Evolutionary conservation across 2,113 vertebrate genomes (phyloP).

Genomic region (Dasypus novemcinctus): DNA sequence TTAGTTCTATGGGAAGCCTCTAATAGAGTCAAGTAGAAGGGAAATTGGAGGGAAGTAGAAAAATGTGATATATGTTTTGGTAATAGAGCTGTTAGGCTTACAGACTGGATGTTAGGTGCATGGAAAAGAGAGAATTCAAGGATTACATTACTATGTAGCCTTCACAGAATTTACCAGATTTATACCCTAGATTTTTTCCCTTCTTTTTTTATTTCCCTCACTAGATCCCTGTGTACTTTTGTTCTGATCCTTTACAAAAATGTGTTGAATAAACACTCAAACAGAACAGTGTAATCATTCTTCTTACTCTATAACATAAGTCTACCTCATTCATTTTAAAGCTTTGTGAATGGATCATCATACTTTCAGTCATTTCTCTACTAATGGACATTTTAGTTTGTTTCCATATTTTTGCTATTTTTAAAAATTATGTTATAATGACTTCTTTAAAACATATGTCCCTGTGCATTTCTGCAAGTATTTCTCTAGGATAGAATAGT

Average conservation of each 20-base stretch:
- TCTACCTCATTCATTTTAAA: fast-evolving
- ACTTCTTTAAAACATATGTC: not conserved
- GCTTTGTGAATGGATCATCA: no score
- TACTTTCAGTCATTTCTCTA: not conserved
- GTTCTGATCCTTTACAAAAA: not conserved
- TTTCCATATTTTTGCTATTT: not conserved
- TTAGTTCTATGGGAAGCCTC: not conserved
- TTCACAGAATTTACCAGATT: not conserved
- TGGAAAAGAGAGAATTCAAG: constrained; percentile 11
- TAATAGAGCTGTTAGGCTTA: not conserved
- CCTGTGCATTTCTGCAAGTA: not conserved
- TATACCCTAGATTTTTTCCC: not conserved
- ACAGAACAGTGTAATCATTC: fast-evolving
- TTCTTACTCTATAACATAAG: not conserved
- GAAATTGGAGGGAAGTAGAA: not conserved
- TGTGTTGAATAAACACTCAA: not conserved
- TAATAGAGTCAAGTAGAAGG: not conserved
- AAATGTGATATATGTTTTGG: not conserved
- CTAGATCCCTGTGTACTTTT: not conserved
- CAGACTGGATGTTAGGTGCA: not conserved
- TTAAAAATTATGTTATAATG: not conserved
- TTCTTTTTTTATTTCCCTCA: not conserved
- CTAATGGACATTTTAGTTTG: not conserved
- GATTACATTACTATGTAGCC: not conserved
- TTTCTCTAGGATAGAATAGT: not conserved